Evolutionary conservation across 2,113 vertebrate genomes (phyloP).

Genomic region (Lophochroa leadbeateri): DNA sequence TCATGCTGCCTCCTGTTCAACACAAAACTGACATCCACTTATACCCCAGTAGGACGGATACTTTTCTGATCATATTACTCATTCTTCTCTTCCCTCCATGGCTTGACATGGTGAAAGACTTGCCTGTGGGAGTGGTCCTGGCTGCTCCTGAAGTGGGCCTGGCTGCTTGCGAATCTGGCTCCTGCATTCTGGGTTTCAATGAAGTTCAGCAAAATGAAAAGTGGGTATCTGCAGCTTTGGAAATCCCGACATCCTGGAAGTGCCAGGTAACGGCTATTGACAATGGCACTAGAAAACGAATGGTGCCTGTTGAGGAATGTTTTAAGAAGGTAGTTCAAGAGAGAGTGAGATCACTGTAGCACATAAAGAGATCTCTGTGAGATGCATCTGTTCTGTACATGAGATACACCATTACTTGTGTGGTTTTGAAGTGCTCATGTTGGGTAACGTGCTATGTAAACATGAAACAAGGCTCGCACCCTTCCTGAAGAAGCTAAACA

Average conservation of each 20-base stretch:
- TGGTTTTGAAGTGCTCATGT: not conserved
- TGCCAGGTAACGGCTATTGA: not conserved
- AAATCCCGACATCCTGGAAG: not conserved
- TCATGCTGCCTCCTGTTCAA: not conserved
- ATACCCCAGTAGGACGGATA: not conserved
- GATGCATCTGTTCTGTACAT: accelerated
- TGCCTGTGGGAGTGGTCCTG: not conserved
- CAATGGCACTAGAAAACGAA: not conserved
- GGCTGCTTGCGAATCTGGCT: not conserved
- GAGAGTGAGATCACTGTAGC: not conserved
- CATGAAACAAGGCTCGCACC: not conserved
- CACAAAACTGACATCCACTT: not conserved
- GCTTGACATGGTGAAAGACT: not conserved
- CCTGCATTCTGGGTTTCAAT: not conserved
- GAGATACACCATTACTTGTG: not conserved
- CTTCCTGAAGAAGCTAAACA: not conserved
- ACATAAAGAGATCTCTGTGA: not conserved
- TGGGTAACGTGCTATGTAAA: not conserved
- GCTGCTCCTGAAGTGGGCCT: not conserved
- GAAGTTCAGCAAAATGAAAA: not conserved
- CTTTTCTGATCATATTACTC: not conserved
- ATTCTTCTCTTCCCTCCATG: not conserved
- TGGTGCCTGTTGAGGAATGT: not conserved
- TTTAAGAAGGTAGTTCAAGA: not conserved
- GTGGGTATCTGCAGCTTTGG: not conserved